Percentiles rank a stretch among this genome's conserved stretches.
phyloP scores from a whole-genome alignment of 1,140 invertebrate genomes.

The Sogatella furcifera region DNA sequence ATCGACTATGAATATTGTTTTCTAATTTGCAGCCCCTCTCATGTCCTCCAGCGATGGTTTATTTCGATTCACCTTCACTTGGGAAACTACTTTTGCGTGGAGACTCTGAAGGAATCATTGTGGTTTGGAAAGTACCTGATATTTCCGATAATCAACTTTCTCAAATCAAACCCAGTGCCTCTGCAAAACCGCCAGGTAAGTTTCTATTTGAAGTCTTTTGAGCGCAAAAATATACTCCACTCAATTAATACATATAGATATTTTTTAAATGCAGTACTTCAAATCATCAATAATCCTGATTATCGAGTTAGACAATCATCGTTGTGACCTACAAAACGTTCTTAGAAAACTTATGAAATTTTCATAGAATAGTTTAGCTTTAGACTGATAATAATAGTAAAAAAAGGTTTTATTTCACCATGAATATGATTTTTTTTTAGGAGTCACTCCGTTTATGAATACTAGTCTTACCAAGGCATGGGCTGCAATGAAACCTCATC shows the following conservation, averaged over 20 bases:
- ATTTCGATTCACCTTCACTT: constrained; percentile 38
- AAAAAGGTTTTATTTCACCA: too few species aligned
- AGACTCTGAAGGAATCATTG: constrained; percentile 79
- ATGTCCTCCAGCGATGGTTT: constrained; percentile 79
- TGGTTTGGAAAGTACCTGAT: constrained; percentile 81
- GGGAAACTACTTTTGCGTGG: constrained; percentile 71
- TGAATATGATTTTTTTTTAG: constrained; percentile 18
- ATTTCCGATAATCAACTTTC: constrained; percentile 53
- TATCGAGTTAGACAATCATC: too few species aligned
- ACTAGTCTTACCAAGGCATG: constrained; percentile 76
- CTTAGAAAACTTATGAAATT: too few species aligned
- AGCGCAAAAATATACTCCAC: too few species aligned
- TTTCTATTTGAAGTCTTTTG: background rate
- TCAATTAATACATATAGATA: too few species aligned
- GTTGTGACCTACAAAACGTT: too few species aligned
- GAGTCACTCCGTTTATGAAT: constrained; percentile 55
- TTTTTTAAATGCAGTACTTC: too few species aligned
- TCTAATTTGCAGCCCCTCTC: constrained; percentile 55
- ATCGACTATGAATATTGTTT: background rate
- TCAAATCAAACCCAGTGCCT: constrained; percentile 45
- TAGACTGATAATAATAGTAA: too few species aligned
- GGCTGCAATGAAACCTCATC: constrained; percentile 73
- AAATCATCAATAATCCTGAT: too few species aligned
- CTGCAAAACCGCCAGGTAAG: constrained; percentile 36
- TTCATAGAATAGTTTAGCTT: too few species aligned